Evolutionary conservation across 2,888 invertebrate species (phyloP), one percentile per base, ranked within the genome.

Genomic region (Apantesis nais): DNA sequence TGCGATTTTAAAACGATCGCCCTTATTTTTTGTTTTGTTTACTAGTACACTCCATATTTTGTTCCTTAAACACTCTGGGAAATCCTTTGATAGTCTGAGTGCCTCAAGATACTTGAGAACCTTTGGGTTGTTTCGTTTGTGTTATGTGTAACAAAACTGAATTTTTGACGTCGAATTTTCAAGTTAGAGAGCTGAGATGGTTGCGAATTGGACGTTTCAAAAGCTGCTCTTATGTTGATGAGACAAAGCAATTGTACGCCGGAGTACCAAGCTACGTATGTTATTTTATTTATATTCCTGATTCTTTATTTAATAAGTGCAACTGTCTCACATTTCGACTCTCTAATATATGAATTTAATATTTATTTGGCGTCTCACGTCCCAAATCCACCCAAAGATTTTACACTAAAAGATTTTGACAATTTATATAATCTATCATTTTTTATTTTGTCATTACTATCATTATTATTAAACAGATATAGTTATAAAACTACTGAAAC

Each of bases 1-100:
- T 81, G 74, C 85, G 87, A 88, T 89, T 90, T 90, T 89, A 88
- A 90, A 91, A 85, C 87, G 87, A 89, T 88, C 84, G 85, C 82
- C 85, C 85, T 79, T 81, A 77, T 85, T 83, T 69, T 84, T 85
- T 84, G 84, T 87, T 88, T 88, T 82, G 84, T 85, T 86, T 87
- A 83, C 78, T 81, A 76, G 74, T 71, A 78, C 77, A 77, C 78
- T 83, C 76, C 74, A 81, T 77, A 79, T 77, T 80, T 83, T 79
- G 79, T 80, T 79, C 74, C 73, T 81, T 82, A 84, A 84, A 84
- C 68, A 78, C 76, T 74, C 83, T 79, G 81, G 78, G 81, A 82
- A 84, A 84, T 83, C 80, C 77, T 82, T 81, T 83, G 84, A 82
- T 79, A 74, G 75, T 66, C 67, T 76, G 77, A 81, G 80, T 78